Percentiles rank a stretch among this genome's conserved stretches.
Evolutionary conservation across 2,888 invertebrate genomes (phyloP).

Genomic region (Archips xylosteana): DNA sequence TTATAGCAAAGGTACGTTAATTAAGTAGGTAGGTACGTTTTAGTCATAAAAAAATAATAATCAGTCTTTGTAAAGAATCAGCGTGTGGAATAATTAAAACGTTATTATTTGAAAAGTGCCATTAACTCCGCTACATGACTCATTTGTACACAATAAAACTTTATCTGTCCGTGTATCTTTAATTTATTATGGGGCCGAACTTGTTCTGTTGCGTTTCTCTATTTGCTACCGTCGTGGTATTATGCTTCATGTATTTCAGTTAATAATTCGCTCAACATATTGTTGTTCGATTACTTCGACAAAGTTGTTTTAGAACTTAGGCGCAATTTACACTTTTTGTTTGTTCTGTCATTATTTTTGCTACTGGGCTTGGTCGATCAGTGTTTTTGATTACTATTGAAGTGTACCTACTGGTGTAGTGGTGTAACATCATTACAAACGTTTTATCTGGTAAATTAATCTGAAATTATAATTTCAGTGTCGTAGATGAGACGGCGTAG

Average conservation of each 20-base stretch:
- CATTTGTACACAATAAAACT: conserved; percentile 56
- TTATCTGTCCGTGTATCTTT: conserved; percentile 55
- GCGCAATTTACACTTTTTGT: conserved; percentile 32
- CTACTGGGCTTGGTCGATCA: conserved; percentile 28
- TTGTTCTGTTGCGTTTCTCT: conserved; percentile 21
- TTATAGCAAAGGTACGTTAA: neutral
- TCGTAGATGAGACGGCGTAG: neutral
- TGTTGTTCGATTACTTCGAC: conserved; percentile 19
- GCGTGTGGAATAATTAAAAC: conserved; percentile 5
- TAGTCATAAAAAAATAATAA: neutral
- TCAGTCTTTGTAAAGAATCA: neutral
- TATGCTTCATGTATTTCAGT: conserved; percentile 8
- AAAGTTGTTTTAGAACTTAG: conserved; percentile 22
- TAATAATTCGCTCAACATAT: conserved; percentile 5
- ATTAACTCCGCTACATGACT: conserved; percentile 47
- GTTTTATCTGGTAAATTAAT: neutral
- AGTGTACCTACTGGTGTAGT: neutral
- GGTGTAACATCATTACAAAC: neutral
- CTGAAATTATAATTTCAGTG: neutral
- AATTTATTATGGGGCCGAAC: conserved; percentile 51
- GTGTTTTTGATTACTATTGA: conserved; percentile 13
- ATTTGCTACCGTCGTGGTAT: conserved; percentile 8
- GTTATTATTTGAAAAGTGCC: conserved; percentile 32
- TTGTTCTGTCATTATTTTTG: conserved; percentile 23
- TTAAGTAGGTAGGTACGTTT: neutral